Evolutionary conservation across 2,888 invertebrate genomes (phyloP).

Genomic region (Chrysolina oricalcia): DNA sequence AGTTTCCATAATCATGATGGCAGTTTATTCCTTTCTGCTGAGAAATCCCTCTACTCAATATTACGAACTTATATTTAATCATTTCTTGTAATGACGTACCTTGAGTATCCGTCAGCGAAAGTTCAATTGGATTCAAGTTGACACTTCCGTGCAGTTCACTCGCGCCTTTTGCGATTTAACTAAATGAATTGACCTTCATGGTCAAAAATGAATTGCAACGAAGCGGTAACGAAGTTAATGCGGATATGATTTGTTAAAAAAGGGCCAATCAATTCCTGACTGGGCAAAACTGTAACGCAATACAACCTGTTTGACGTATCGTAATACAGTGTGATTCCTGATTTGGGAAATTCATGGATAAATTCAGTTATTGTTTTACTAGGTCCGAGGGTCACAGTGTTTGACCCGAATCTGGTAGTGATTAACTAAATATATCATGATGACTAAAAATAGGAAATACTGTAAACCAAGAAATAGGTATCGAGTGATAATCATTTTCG

Average conservation of each 20-base stretch:
- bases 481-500: too few species aligned
- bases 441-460: too few species aligned
- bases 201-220: constrained; percentile 24
- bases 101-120: constrained; percentile 7
- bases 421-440: too few species aligned
- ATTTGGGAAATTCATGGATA: background rate
- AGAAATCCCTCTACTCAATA: background rate
- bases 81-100: background rate
- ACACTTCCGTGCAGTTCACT: constrained; percentile 16
- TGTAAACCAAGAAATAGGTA: too few species aligned
- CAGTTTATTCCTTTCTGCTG: background rate
- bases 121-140: constrained; percentile 9
- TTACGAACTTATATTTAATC: background rate
- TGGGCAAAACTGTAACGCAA: background rate
- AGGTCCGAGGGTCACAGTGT: too few species aligned
- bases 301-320: background rate
- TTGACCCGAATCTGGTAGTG: too few species aligned
- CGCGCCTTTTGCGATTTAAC: constrained; percentile 16
- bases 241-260: constrained; percentile 23
- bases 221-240: background rate
- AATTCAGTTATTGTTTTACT: too few species aligned
- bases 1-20: background rate
- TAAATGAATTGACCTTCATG: constrained; percentile 19
- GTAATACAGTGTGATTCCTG: background rate
- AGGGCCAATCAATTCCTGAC: constrained; percentile 15